phyloP scores from a whole-genome alignment of 2,888 invertebrate genomes.

The Caenorhabditis sp. region DNA sequence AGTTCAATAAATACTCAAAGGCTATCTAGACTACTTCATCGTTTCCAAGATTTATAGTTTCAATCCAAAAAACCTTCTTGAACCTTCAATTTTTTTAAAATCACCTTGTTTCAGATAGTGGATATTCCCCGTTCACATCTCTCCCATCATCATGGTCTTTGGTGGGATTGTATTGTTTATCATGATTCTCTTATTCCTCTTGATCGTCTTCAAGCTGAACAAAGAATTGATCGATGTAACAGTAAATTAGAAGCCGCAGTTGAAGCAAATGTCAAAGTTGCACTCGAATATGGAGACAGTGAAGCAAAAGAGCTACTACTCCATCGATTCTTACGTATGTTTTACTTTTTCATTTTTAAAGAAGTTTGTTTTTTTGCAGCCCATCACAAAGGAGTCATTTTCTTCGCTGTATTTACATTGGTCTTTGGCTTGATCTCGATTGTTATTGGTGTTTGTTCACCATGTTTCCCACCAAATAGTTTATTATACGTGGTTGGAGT shows the following conservation, averaged over 20 bases:
- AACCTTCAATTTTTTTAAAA: no score
- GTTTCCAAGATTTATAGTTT: no score
- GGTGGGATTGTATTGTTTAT: conserved; percentile 57
- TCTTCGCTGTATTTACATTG: conserved; percentile 58
- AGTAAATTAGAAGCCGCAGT: conserved; percentile 52
- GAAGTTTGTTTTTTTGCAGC: conserved; percentile 37
- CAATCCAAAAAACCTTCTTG: no score
- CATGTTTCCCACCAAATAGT: conserved; percentile 60
- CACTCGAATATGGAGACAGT: conserved; percentile 44
- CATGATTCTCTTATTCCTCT: conserved; percentile 51
- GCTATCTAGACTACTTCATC: no score
- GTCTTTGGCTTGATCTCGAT: conserved; percentile 52
- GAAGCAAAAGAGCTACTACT: conserved; percentile 43
- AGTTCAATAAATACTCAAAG: no score
- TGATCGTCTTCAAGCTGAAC: conserved; percentile 30
- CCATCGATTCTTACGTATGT: conserved; percentile 57
- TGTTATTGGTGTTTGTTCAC: conserved; percentile 54
- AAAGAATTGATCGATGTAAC: conserved; percentile 42
- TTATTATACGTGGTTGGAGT: conserved; percentile 56
- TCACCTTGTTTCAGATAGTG: no score
- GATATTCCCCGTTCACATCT: conserved; percentile 45
- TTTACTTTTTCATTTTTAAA: background rate
- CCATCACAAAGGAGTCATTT: conserved; percentile 60
- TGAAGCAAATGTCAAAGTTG: conserved; percentile 37
- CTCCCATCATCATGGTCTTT: conserved; percentile 55